Percentiles rank a stretch among this genome's conserved stretches.
These are phyloP conservation scores for Apodemia mormo DNA, from an alignment of 2,888 invertebrate genomes.

Conservation along the genomic window DNA sequence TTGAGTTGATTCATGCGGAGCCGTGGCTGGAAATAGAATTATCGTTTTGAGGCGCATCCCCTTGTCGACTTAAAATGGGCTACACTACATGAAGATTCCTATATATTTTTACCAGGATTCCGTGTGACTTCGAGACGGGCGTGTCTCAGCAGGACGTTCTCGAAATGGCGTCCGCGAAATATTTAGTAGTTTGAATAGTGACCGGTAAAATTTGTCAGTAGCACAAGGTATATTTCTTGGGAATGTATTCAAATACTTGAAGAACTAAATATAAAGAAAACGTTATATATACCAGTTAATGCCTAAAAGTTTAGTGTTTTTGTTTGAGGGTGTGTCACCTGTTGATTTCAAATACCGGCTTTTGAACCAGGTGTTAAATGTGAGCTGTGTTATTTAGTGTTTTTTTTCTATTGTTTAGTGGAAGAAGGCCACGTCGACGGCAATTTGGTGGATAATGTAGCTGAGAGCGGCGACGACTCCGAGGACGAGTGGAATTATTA, in stretches of 20 bases:
- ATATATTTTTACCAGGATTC: conserved; percentile 37
- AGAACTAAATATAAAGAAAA: not conserved
- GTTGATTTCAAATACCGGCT: conserved; percentile 21
- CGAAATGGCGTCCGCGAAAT: conserved; percentile 76
- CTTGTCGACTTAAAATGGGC: conserved; percentile 59
- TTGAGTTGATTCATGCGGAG: conserved; percentile 80
- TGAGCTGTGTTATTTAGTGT: conserved; percentile 48
- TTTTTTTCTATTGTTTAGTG: conserved; percentile 62
- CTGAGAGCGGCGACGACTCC: conserved; percentile 88
- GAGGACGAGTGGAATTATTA: conserved; percentile 96
- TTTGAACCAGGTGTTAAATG: conserved; percentile 38
- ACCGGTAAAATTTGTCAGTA: conserved; percentile 67
- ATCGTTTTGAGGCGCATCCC: conserved; percentile 72
- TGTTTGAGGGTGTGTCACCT: conserved; percentile 30
- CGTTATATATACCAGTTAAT: not conserved
- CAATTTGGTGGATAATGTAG: conserved; percentile 86
- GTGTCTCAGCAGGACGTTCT: conserved; percentile 63
- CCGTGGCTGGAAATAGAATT: conserved; percentile 79
- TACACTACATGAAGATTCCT: conserved; percentile 50
- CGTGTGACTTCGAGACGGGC: conserved; percentile 54
- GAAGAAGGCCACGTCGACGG: conserved; percentile 75
- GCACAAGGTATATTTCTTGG: conserved; percentile 41
- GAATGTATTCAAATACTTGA: not conserved
- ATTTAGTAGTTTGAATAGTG: conserved; percentile 71
- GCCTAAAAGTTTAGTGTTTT: not conserved